These are phyloP conservation scores for Ciconia maguari DNA, from an alignment of 2,113 vertebrate genomes.

Conservation along the genomic window DNA sequence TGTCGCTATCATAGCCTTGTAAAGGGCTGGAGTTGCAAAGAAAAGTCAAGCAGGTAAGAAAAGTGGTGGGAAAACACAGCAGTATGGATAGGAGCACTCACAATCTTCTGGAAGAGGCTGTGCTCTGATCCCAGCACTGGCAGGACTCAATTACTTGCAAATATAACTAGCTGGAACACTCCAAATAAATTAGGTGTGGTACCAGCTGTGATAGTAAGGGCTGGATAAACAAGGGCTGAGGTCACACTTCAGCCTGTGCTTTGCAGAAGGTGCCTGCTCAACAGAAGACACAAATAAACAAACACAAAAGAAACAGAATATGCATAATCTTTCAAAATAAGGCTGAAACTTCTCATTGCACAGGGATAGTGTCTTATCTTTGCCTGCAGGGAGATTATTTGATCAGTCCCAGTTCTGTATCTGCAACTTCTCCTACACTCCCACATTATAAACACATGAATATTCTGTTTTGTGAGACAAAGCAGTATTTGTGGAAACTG, in stretches of 20 bases:
- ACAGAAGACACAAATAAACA: neutral
- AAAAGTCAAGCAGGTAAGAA: neutral
- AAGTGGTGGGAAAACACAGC: neutral
- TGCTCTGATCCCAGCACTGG: neutral
- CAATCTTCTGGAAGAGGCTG: neutral
- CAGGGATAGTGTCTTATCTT: neutral
- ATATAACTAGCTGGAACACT: neutral
- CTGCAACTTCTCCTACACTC: neutral
- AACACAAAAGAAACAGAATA: neutral
- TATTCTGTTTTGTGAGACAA: neutral
- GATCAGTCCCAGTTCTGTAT: neutral
- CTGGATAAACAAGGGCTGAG: neutral
- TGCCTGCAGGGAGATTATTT: neutral
- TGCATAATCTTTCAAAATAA: neutral
- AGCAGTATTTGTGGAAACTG: neutral
- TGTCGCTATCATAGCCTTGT: neutral
- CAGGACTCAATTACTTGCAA: neutral
- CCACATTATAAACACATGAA: neutral
- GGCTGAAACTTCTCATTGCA: neutral
- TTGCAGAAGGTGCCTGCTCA: neutral
- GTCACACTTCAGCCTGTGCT: neutral
- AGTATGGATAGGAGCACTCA: fast-evolving
- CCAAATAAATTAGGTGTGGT: neutral
- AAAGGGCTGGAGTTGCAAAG: neutral
- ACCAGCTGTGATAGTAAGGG: neutral